Conservation (phyloP, 1,140 invertebrate genomes). For the Hesperophylax magnus region DNA sequence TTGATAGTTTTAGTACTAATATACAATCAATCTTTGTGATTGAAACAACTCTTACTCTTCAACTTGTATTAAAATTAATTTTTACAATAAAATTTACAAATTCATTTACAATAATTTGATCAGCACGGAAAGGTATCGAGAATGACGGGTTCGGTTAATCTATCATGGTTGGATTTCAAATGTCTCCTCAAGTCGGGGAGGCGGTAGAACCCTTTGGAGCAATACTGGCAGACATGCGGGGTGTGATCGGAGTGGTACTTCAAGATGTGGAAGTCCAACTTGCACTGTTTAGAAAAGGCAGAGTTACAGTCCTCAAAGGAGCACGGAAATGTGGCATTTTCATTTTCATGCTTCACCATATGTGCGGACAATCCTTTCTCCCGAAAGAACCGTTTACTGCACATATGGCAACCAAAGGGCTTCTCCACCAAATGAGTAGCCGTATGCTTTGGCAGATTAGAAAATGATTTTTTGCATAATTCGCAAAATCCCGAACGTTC, state of each 20-base stretch:
- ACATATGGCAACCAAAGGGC: slow-evolving; percentile 74
- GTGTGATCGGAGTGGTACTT: slow-evolving; percentile 65
- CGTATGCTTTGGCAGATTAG: slow-evolving; percentile 72
- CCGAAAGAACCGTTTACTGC: slow-evolving; percentile 65
- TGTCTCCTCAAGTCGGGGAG: slow-evolving; percentile 66
- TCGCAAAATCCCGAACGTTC: slow-evolving; percentile 65
- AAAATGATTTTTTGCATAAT: slow-evolving; percentile 65
- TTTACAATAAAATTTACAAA: too few species aligned
- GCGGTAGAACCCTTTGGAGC: slow-evolving; percentile 65
- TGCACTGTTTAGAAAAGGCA: slow-evolving; percentile 64
- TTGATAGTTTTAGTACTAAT: too few species aligned
- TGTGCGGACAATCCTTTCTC: slow-evolving; percentile 65
- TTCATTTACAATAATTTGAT: neutral
- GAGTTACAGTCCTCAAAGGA: slow-evolving; percentile 63
- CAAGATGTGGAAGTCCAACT: slow-evolving; percentile 66
- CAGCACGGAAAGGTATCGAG: neutral
- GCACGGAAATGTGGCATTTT: slow-evolving; percentile 65
- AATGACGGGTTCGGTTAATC: neutral
- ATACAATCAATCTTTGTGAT: too few species aligned
- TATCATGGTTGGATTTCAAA: slow-evolving; percentile 52
- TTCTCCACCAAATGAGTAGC: slow-evolving; percentile 79
- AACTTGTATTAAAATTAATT: too few species aligned
- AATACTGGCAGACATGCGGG: slow-evolving; percentile 65
- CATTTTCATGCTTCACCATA: slow-evolving; percentile 66
- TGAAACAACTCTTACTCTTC: too few species aligned